A percentile compares a stretch with the other conserved stretches of the same genome.
Conservation (phyloP, 2,113 vertebrate genomes). For the Pangasianodon gigas region DNA sequence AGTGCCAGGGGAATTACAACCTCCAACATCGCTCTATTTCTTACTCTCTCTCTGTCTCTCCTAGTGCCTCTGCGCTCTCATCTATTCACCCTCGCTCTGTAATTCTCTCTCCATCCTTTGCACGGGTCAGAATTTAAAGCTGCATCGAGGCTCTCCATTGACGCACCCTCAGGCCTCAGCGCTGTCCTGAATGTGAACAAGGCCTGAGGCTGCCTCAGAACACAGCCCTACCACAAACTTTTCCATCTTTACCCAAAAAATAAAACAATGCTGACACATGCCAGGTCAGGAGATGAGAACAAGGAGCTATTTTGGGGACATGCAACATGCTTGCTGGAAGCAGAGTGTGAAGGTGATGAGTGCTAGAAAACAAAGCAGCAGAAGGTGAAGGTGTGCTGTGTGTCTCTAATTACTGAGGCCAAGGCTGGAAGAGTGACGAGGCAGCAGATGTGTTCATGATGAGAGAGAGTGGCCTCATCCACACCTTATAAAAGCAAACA, state of each 20-base stretch:
- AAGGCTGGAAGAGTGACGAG: background rate
- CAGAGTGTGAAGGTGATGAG: conserved; percentile 13
- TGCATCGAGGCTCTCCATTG: background rate
- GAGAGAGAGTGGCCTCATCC: background rate
- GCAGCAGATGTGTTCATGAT: background rate
- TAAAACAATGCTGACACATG: background rate
- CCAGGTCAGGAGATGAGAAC: conserved; percentile 1
- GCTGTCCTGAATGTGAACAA: background rate
- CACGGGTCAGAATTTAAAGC: background rate
- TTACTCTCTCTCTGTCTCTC: background rate
- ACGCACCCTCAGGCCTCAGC: background rate
- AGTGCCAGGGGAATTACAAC: conserved; percentile 3
- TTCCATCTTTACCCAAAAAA: background rate
- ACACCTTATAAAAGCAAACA: background rate
- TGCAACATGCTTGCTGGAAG: background rate
- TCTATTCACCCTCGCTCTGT: conserved; percentile 20
- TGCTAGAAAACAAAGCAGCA: conserved; percentile 11
- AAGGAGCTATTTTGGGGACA: conserved; percentile 2
- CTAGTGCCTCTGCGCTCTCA: background rate
- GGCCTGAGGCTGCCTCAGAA: background rate
- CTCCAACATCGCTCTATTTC: background rate
- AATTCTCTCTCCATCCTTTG: background rate
- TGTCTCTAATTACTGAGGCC: conserved; percentile 12
- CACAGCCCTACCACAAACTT: background rate
- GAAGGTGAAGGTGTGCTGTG: background rate